A percentile compares a stretch with the other conserved stretches of the same genome.
phyloP scores from a whole-genome alignment of 2,113 vertebrate genomes.

The Siniperca chuatsi region DNA sequence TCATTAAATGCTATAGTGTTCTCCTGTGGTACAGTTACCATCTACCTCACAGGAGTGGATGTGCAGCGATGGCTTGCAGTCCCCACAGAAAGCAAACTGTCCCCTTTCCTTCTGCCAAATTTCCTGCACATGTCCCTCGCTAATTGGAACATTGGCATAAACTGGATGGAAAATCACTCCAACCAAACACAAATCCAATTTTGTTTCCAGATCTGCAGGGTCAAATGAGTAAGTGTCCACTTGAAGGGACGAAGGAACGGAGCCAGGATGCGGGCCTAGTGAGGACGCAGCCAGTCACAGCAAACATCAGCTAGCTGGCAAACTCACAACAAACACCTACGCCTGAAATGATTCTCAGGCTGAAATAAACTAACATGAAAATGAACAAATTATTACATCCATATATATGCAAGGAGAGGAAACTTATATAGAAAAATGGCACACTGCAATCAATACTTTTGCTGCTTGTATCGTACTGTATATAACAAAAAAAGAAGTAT shows the following conservation, averaged over 20 bases:
- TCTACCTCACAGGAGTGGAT: constrained; percentile 73
- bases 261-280: constrained; percentile 42
- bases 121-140: constrained; percentile 29
- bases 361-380: constrained; percentile 64
- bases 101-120: constrained; percentile 39
- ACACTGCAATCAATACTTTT: constrained; percentile 87
- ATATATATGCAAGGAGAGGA: constrained; percentile 76
- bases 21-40: constrained; percentile 73
- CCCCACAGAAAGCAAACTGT: constrained; percentile 67
- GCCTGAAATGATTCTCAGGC: constrained; percentile 72
- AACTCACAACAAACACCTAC: constrained; percentile 86
- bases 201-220: constrained; percentile 47
- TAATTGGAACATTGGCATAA: constrained; percentile 51
- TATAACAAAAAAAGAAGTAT: constrained; percentile 88
- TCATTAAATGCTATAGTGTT: constrained; percentile 82
- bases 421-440: constrained; percentile 85
- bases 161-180: constrained; percentile 59
- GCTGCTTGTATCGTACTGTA: constrained; percentile 81
- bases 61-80: constrained; percentile 63
- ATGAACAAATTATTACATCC: constrained; percentile 76
- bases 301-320: constrained; percentile 82
- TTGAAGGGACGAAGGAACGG: constrained; percentile 16
- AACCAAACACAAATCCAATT: constrained; percentile 43
- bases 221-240: constrained; percentile 38
- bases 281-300: constrained; percentile 67